Conservation (phyloP, 2,113 vertebrate species). For the Microtus oregoni region DNA sequence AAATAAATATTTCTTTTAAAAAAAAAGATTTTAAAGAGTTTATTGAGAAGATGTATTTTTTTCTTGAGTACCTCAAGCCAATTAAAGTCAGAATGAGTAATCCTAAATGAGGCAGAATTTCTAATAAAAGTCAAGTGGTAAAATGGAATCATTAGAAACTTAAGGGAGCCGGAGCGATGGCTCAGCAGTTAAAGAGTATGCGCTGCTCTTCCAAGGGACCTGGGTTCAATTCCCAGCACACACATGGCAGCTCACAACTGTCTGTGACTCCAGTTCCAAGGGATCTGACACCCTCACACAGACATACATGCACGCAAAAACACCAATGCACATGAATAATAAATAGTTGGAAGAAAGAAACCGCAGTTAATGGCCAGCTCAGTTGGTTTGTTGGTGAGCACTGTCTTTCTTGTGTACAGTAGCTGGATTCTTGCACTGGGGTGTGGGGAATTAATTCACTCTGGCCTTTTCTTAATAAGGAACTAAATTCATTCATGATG, state of each 20-base stretch:
- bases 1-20: no score
- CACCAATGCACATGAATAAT: not conserved
- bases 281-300: not conserved
- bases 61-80: conserved; percentile 33
- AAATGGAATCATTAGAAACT: conserved; percentile 7
- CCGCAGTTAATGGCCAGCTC: not conserved
- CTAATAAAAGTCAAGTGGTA: conserved; percentile 5
- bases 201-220: not conserved
- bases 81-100: not conserved
- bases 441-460: not conserved
- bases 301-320: not conserved
- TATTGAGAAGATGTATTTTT: not conserved
- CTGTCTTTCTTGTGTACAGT: not conserved
- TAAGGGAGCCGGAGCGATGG: not conserved
- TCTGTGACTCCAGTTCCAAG: not conserved
- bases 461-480: not conserved
- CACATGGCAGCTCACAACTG: not conserved
- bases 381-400: not conserved
- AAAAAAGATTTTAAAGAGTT: not conserved
- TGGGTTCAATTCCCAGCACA: not conserved
- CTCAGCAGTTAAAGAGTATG: not conserved
- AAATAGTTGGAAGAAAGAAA: not conserved
- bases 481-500: not conserved
- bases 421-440: not conserved
- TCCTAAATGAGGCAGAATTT: conserved; percentile 27